Evolutionary conservation across 2,113 vertebrate species (phyloP).

Genomic region (Onychorhynchus coronatus): DNA sequence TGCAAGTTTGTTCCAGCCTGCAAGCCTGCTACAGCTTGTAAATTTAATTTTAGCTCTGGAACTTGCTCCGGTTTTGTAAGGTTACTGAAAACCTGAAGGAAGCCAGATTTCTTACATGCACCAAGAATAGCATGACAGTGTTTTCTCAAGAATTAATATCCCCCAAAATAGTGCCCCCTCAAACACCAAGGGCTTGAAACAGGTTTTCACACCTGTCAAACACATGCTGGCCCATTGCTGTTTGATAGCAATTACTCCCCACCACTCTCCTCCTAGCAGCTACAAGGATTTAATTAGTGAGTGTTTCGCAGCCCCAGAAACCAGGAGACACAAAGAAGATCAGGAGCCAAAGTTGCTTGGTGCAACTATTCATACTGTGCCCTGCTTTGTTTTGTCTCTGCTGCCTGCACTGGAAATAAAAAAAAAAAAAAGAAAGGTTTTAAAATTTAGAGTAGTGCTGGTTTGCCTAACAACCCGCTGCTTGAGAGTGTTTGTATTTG

Average conservation of each 20-base stretch:
- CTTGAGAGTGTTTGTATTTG: background rate
- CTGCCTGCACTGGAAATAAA: background rate
- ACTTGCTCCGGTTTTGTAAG: background rate
- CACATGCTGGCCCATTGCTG: background rate
- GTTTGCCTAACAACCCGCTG: background rate
- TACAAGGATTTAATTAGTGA: slow-evolving; percentile 14
- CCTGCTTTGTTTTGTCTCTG: background rate
- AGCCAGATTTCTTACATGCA: background rate
- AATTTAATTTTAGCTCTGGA: slow-evolving; percentile 46
- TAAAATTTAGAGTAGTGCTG: background rate
- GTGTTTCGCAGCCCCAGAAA: background rate
- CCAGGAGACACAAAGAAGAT: background rate
- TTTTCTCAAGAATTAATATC: background rate
- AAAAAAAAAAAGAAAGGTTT: background rate
- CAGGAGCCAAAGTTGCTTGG: background rate
- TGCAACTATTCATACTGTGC: background rate
- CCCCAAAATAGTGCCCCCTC: background rate
- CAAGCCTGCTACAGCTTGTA: slow-evolving; percentile 46
- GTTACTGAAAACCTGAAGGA: background rate
- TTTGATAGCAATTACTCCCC: background rate
- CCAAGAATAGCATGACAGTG: background rate
- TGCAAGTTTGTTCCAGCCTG: slow-evolving; percentile 35
- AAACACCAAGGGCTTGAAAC: background rate
- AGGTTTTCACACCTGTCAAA: background rate
- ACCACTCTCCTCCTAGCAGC: background rate